These are phyloP conservation scores for Phodopus roborovskii DNA, from an alignment of 2,113 vertebrate genomes.

Conservation along the genomic window DNA sequence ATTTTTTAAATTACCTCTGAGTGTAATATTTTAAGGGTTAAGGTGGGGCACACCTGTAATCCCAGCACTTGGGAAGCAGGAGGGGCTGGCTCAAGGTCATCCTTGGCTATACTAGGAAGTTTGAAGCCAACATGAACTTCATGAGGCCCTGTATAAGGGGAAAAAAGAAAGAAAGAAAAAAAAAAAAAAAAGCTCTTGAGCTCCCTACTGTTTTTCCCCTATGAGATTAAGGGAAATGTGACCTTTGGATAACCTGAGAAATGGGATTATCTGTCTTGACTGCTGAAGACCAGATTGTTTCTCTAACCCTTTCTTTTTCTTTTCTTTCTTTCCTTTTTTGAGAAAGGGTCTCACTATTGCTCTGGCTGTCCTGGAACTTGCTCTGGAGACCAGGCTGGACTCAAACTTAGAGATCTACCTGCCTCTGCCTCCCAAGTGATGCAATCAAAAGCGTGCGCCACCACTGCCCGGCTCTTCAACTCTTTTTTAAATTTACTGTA, in stretches of 20 bases:
- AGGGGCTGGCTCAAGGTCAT: neutral
- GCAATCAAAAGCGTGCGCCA: neutral
- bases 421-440: neutral
- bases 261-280: neutral
- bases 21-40: neutral
- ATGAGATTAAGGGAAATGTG: constrained; percentile 11
- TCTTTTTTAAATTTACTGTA: neutral
- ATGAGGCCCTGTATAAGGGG: too few species aligned
- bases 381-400: neutral
- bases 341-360: neutral
- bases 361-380: neutral
- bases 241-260: constrained; percentile 1
- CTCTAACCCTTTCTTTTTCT: neutral
- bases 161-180: too few species aligned
- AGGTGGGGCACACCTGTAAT: neutral
- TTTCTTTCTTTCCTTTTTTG: neutral
- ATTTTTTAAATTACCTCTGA: neutral
- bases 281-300: constrained; percentile 2
- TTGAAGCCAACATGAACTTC: neutral
- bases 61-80: neutral
- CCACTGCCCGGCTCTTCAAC: neutral
- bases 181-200: too few species aligned
- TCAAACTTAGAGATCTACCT: neutral
- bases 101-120: neutral
- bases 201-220: neutral